These are phyloP conservation scores for Microctenopoma stevenorrisi DNA, from an alignment of 2,797 vertebrate genomes.

Conservation along the genomic window DNA sequence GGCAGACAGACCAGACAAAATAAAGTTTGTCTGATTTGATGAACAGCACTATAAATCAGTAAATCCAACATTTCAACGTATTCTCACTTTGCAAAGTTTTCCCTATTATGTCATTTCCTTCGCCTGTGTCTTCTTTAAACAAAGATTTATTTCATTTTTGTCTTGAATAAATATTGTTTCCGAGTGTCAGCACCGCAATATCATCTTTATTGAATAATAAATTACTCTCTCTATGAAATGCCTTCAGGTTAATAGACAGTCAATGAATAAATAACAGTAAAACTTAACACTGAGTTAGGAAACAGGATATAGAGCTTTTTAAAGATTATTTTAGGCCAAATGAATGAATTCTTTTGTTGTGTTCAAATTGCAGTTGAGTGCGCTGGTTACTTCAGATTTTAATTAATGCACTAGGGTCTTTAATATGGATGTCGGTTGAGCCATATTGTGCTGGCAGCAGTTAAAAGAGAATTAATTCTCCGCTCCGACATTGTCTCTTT, in stretches of 20 bases:
- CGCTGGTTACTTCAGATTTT: constrained; percentile 71
- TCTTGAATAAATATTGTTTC: constrained; percentile 58
- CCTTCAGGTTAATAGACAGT: constrained; percentile 71
- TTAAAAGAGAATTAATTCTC: constrained; percentile 81
- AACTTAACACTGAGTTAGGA: constrained; percentile 57
- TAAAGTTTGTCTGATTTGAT: background rate
- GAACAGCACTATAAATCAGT: background rate
- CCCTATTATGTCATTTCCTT: background rate
- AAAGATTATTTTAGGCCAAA: constrained; percentile 77
- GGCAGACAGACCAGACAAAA: background rate
- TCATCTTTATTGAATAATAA: constrained; percentile 70
- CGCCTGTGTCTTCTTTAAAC: constrained; percentile 4
- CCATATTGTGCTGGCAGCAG: constrained; percentile 78
- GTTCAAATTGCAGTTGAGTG: constrained; percentile 68
- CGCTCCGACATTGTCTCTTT: constrained; percentile 73
- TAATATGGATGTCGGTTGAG: constrained; percentile 80
- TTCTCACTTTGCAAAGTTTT: background rate
- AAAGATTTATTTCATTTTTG: constrained; percentile 55
- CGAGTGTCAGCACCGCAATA: constrained; percentile 45
- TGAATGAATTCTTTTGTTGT: constrained; percentile 73
- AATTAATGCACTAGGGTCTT: constrained; percentile 80
- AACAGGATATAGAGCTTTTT: constrained; percentile 61
- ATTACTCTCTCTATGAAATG: constrained; percentile 56
- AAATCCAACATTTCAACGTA: background rate
- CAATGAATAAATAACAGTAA: constrained; percentile 74